Evolutionary conservation across 2,113 vertebrate species (phyloP).

Genomic region (Larimichthys crocea): DNA sequence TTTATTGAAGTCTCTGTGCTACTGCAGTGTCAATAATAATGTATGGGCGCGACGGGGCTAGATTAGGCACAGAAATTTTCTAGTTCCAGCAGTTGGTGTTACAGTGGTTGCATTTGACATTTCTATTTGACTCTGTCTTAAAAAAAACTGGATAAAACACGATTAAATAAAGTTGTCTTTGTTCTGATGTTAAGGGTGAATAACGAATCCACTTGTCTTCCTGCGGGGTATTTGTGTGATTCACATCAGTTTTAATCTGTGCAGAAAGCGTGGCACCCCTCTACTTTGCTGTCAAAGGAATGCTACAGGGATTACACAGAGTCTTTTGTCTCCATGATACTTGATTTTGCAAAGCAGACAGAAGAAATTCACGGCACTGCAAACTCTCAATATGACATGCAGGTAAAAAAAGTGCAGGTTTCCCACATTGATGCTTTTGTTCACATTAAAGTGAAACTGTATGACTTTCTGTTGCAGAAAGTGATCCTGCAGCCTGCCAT

Average conservation of each 20-base stretch:
- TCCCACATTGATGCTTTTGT: not conserved
- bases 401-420: conserved; percentile 44
- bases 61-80: too few species aligned
- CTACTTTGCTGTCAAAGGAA: conserved; percentile 54
- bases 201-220: too few species aligned
- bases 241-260: conserved; percentile 6
- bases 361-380: conserved; percentile 23
- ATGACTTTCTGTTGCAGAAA: conserved; percentile 56
- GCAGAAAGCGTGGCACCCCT: conserved; percentile 67
- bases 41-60: too few species aligned
- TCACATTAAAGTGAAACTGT: not conserved
- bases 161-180: too few species aligned
- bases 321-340: conserved; percentile 7
- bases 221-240: not conserved
- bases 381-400: conserved; percentile 43
- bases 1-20: too few species aligned
- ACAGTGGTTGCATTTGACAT: too few species aligned
- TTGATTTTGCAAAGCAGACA: conserved; percentile 51
- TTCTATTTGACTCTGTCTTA: too few species aligned
- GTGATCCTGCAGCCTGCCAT: conserved; percentile 47
- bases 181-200: too few species aligned
- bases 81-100: too few species aligned
- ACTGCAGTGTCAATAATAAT: too few species aligned
- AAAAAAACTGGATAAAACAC: too few species aligned
- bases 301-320: not conserved